Evolutionary conservation across 2,113 vertebrate species (phyloP).

Genomic region (Bufo gargarizans): DNA sequence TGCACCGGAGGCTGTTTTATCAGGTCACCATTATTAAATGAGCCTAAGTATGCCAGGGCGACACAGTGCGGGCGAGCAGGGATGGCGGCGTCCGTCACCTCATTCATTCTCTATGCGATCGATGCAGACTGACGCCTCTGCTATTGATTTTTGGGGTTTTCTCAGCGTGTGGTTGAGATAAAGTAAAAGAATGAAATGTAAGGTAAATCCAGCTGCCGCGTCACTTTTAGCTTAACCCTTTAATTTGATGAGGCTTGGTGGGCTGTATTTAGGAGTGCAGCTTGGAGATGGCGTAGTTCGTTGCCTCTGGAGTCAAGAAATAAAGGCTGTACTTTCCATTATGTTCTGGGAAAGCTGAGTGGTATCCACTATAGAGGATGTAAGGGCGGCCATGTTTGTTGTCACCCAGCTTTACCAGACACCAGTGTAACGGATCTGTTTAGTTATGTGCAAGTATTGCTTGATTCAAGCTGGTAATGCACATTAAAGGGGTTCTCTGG

Average conservation of each 20-base stretch:
- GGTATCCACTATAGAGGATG: background rate
- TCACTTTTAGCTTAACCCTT: background rate
- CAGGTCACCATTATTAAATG: background rate
- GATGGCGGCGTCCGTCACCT: background rate
- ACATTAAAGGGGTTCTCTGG: too few species aligned
- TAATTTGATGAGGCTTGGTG: background rate
- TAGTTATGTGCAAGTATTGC: background rate
- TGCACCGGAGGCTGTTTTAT: background rate
- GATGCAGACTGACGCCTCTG: background rate
- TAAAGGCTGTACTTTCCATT: background rate
- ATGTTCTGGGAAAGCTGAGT: background rate
- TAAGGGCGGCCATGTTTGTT: background rate
- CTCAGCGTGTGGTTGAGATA: background rate
- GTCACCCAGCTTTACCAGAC: background rate
- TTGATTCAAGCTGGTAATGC: too few species aligned
- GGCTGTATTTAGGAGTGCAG: background rate
- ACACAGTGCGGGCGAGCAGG: background rate
- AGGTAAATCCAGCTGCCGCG: background rate
- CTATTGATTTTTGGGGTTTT: constrained; percentile 21
- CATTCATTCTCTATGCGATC: background rate
- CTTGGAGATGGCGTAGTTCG: background rate
- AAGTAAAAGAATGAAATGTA: constrained; percentile 5
- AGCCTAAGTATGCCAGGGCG: background rate
- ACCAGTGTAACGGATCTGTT: background rate
- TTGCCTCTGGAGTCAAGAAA: background rate